Conservation (phyloP, 2,113 vertebrate genomes). For the Pitta sordida region DNA sequence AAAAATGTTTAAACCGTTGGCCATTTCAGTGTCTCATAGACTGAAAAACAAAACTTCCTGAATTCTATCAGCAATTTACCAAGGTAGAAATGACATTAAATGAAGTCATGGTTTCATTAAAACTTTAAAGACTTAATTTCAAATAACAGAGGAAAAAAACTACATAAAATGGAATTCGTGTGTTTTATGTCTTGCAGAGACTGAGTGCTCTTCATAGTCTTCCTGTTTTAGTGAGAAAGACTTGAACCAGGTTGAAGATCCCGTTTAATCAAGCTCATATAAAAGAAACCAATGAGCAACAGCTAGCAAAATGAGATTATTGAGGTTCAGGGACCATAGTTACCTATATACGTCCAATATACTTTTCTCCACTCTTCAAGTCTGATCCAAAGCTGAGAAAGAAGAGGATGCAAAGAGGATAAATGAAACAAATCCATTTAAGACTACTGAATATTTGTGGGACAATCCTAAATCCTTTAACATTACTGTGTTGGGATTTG, state of each 20-base stretch:
- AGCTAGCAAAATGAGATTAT: neutral
- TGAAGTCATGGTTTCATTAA: neutral
- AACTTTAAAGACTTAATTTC: neutral
- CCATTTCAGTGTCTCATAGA: neutral
- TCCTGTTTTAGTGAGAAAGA: neutral
- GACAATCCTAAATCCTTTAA: neutral
- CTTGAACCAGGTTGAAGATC: neutral
- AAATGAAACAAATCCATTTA: slow-evolving; percentile 39
- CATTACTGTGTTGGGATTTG: neutral
- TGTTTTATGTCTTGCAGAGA: neutral
- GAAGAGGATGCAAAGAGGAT: neutral
- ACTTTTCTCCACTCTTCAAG: neutral
- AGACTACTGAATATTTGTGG: neutral
- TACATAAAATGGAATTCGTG: neutral
- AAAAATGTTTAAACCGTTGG: neutral
- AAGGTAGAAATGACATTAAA: neutral
- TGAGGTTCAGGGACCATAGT: neutral
- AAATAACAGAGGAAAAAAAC: neutral
- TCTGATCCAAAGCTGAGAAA: neutral
- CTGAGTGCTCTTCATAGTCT: neutral
- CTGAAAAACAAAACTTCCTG: neutral
- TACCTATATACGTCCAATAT: neutral
- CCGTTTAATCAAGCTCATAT: neutral
- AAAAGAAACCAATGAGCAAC: neutral
- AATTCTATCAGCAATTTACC: neutral